Base-by-base conservation (phyloP, 2,888 invertebrate species). In the Orchestes rusci region DNA sequence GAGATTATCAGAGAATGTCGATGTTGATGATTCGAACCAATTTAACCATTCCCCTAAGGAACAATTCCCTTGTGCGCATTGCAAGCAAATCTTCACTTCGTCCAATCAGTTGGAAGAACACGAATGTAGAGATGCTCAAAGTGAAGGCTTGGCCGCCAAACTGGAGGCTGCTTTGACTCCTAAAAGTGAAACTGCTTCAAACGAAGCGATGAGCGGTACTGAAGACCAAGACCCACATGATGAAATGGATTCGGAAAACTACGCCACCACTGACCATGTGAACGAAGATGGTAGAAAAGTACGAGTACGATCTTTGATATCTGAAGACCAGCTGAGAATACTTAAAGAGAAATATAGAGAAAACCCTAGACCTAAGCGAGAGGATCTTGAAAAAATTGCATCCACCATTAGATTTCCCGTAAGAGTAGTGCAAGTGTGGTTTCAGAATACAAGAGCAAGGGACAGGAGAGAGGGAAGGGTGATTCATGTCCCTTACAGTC, bases 321-420 rank as follows among this genome's bases (percentile, higher is more conserved):
- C 88, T 31, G 96, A 96, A 60, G 92, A 93, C 62, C 96, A 97
- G 66, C 80, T 95, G 60, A 79, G 81, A 31, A 77, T 92, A 42
- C 74, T 99, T 39, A 91, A 91, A 63, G 82, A 87, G 50, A 88
- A 92, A 64, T 99, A 95, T 66, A 76, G 85, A 37, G 68, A 82
- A 15, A 96, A 99, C 70, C 86, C 94, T 5, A 79, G 94, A 48
- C 97, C 99, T 2, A 91, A 91, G 62, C 84, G 94, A 36, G 93
- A 93, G 56, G 96, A 96, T 63, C 81, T 97, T 57, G 83, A 85
- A 39, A 79, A 84, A 63, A 90, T 99, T 57, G 94, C 94, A 2
- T 80, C 85, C 15, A 75, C 74, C 48, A 74, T 83, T 30, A 82
- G 82, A 39, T 80, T 84, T 57, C 84, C 83, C 43, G 81, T 84